A percentile compares a stretch with the other conserved stretches of the same genome.
Evolutionary conservation across 2,797 vertebrate species (phyloP).

Genomic region (Anas capensis): DNA sequence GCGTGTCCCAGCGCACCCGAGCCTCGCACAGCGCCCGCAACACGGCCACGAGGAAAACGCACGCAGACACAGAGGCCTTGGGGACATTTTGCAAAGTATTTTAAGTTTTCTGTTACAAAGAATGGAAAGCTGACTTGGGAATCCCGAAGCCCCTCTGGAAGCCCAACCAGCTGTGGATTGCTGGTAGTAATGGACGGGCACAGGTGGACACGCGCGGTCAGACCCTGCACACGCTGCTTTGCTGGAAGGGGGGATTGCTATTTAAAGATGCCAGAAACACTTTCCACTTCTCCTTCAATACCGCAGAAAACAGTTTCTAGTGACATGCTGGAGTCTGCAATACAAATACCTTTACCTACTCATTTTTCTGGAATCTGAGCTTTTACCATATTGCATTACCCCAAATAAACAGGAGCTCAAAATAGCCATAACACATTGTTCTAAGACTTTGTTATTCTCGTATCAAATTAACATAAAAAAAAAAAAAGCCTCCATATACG

Average conservation of each 20-base stretch:
- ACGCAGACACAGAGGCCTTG: not conserved
- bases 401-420: not conserved
- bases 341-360: not conserved
- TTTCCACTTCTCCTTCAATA: not conserved
- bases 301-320: conserved; percentile 5
- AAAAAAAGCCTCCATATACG: not conserved
- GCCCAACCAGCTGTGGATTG: not conserved
- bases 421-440: not conserved
- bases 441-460: not conserved
- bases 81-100: not conserved
- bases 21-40: rapidly evolving
- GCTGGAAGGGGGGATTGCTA: not conserved
- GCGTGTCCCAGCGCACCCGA: rapidly evolving
- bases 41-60: rapidly evolving
- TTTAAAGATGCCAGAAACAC: conserved; percentile 42
- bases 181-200: not conserved
- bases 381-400: not conserved
- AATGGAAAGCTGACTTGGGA: not conserved
- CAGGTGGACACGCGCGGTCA: not conserved
- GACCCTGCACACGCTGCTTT: not conserved
- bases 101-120: not conserved
- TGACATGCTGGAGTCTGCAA: not conserved
- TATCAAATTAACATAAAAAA: too few species aligned
- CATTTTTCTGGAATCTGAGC: not conserved
- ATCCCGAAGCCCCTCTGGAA: not conserved